These are phyloP conservation scores for Lutjanus argentimaculatus DNA, from an alignment of 2,797 vertebrate genomes.

Conservation along the genomic window DNA sequence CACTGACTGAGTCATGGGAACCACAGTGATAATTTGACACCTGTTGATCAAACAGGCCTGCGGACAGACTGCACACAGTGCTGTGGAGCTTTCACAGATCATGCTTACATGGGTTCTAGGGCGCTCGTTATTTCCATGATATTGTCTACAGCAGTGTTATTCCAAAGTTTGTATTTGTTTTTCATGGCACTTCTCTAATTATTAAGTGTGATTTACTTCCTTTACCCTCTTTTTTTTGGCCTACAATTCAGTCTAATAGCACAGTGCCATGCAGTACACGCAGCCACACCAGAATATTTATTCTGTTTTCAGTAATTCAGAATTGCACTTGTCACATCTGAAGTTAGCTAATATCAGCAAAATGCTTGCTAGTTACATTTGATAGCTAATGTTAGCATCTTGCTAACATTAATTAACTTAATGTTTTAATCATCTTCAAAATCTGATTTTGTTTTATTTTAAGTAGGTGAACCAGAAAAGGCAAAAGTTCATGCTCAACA, in stretches of 20 bases:
- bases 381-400: no score
- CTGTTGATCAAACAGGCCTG: conserved; percentile 79
- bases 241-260: conserved; percentile 2
- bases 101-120: not conserved
- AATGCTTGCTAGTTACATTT: no score
- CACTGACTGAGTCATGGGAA: conserved; percentile 72
- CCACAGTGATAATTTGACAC: conserved; percentile 79
- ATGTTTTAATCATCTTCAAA: no score
- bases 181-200: not conserved
- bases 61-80: conserved; percentile 68
- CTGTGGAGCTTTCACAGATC: conserved; percentile 41
- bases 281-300: no score
- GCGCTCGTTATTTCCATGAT: conserved; percentile 28
- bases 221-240: conserved; percentile 1
- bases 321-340: no score
- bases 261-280: no score
- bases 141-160: not conserved
- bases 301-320: no score
- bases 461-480: no score
- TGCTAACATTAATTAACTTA: no score
- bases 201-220: not conserved
- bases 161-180: conserved; percentile 20
- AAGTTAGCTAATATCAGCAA: no score
- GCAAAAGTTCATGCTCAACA: no score
- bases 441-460: no score